Conservation (phyloP, 2,888 invertebrate genomes). For the Artemia sinica region DNA sequence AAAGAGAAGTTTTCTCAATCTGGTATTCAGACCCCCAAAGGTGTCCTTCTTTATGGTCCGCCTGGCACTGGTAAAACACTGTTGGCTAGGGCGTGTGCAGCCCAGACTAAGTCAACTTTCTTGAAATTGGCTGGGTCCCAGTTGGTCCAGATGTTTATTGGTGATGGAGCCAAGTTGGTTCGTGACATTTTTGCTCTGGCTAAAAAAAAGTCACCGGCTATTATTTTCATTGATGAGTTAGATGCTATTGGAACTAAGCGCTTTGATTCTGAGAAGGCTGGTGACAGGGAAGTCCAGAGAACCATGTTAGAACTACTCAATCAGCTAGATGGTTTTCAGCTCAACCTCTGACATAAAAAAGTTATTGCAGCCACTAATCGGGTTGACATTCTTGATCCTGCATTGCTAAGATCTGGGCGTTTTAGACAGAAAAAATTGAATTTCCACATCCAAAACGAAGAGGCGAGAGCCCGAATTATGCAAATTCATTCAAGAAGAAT, state of each 20-base stretch:
- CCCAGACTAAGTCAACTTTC: slow-evolving; percentile 98
- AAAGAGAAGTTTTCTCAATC: slow-evolving; percentile 86
- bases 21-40: slow-evolving; percentile 97
- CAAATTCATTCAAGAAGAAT: slow-evolving; percentile 98
- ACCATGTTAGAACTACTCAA: slow-evolving; percentile 96
- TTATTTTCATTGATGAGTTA: slow-evolving; percentile 97
- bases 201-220: slow-evolving; percentile 96
- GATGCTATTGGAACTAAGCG: slow-evolving; percentile 83
- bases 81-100: slow-evolving; percentile 92
- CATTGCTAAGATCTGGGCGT: slow-evolving; percentile 79
- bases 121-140: slow-evolving; percentile 96
- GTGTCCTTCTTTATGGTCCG: slow-evolving; percentile 71
- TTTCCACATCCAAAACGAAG: slow-evolving; percentile 98
- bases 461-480: slow-evolving; percentile 92
- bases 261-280: slow-evolving; percentile 96
- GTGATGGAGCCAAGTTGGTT: slow-evolving; percentile 76
- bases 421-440: slow-evolving; percentile 96
- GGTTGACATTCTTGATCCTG: slow-evolving; percentile 96
- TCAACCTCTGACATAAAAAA: slow-evolving; percentile 94
- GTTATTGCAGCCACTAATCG: slow-evolving; percentile 96
- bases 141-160: slow-evolving; percentile 98
- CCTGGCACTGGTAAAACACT: slow-evolving; percentile 92
- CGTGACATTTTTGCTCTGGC: slow-evolving; percentile 93
- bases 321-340: slow-evolving; percentile 94
- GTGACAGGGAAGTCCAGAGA: slow-evolving; percentile 95